These are phyloP conservation scores for Crotalus horridus DNA, from an alignment of 2,113 vertebrate genomes.

Conservation along the genomic window DNA sequence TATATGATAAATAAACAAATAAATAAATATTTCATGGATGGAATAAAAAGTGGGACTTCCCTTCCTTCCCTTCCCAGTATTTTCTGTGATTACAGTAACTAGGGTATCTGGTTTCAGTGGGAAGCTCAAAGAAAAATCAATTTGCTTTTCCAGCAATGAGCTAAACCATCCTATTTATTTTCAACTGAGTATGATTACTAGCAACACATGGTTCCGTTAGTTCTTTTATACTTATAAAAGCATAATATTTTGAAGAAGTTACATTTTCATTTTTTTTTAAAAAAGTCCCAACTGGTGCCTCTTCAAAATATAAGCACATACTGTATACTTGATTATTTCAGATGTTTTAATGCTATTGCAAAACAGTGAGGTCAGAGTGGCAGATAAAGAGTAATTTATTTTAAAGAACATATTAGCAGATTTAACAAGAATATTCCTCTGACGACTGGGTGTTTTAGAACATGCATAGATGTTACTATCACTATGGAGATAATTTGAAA, in stretches of 20 bases:
- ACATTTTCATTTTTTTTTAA: neutral
- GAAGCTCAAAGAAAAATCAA: neutral
- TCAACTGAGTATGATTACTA: neutral
- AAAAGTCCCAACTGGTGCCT: neutral
- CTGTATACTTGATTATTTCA: neutral
- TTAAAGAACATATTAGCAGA: slow-evolving; percentile 45
- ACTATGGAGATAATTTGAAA: neutral
- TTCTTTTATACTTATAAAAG: neutral
- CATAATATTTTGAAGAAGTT: neutral
- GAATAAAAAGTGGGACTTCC: neutral
- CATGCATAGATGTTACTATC: accelerated
- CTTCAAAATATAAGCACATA: neutral
- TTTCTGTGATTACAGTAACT: neutral
- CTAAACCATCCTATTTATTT: neutral
- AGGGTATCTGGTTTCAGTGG: neutral
- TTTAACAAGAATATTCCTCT: slow-evolving; percentile 37
- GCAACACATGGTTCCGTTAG: neutral
- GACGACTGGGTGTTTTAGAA: slow-evolving; percentile 27
- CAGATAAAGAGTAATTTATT: slow-evolving; percentile 21
- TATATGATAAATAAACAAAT: neutral
- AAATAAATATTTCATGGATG: neutral
- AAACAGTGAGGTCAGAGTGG: slow-evolving; percentile 22
- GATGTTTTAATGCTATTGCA: slow-evolving; percentile 31
- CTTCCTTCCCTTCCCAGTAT: neutral
- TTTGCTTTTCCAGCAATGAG: neutral